Percentiles rank a stretch among this genome's conserved stretches.
Conservation (phyloP, 2,113 vertebrate species). For the Oryzias curvinotus region DNA sequence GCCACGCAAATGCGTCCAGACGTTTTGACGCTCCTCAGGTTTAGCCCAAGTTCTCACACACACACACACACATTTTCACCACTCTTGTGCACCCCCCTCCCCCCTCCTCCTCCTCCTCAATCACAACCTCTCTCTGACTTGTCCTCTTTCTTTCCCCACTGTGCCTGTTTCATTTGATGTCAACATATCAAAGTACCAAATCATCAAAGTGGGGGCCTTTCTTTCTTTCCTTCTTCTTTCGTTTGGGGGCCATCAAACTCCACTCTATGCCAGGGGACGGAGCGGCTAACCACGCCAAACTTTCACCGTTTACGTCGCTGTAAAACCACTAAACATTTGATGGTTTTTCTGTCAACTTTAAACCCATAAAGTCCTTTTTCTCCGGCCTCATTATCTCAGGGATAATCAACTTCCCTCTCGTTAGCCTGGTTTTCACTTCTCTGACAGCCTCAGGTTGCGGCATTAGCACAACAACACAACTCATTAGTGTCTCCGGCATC, state of each 20-base stretch:
- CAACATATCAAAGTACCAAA: slow-evolving; percentile 96
- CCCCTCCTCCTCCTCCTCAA: slow-evolving; percentile 52
- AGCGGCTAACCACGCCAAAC: slow-evolving; percentile 80
- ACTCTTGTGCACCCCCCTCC: slow-evolving; percentile 17
- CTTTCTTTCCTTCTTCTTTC: no score
- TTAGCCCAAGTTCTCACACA: slow-evolving; percentile 79
- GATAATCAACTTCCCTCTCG: slow-evolving; percentile 64
- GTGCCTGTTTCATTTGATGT: slow-evolving; percentile 86
- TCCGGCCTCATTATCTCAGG: slow-evolving; percentile 35
- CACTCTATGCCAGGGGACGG: slow-evolving; percentile 82
- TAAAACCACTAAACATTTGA: slow-evolving; percentile 1
- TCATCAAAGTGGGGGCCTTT: slow-evolving; percentile 89
- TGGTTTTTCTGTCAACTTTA: neutral
- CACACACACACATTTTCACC: slow-evolving; percentile 22
- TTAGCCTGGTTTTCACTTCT: slow-evolving; percentile 58
- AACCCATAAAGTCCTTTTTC: slow-evolving; percentile 1
- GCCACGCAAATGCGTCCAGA: slow-evolving; percentile 93
- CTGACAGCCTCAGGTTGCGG: slow-evolving; percentile 35
- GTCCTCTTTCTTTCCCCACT: slow-evolving; percentile 59
- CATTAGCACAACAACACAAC: slow-evolving; percentile 72
- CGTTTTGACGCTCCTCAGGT: slow-evolving; percentile 91
- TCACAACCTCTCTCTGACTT: slow-evolving; percentile 61
- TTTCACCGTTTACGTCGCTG: slow-evolving; percentile 9
- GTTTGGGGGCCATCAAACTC: slow-evolving; percentile 82
- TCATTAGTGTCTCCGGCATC: slow-evolving; percentile 67